These are phyloP conservation scores for Semaprochilodus insignis DNA, from an alignment of 2,797 vertebrate genomes.

Conservation along the genomic window DNA sequence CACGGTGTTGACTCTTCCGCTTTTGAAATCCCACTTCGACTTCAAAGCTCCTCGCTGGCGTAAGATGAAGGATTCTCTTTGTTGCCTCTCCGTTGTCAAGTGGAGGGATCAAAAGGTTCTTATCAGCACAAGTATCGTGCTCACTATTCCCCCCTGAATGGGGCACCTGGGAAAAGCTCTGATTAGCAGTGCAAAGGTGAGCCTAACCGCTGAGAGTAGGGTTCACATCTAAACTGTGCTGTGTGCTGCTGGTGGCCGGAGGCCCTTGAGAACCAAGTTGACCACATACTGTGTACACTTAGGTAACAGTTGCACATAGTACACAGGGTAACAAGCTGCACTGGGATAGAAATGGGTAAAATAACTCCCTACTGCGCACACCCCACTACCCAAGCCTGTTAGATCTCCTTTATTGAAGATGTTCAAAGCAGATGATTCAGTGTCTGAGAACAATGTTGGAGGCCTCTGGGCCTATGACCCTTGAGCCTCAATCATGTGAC, in stretches of 20 bases:
- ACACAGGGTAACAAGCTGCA: background rate
- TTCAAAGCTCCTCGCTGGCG: conserved; percentile 14
- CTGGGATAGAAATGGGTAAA: background rate
- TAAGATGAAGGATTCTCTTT: conserved; percentile 28
- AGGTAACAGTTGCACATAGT: background rate
- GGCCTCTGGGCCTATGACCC: background rate
- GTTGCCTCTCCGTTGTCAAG: conserved; percentile 33
- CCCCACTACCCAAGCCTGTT: background rate
- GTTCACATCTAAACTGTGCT: conserved; percentile 11
- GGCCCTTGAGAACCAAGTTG: conserved; percentile 1
- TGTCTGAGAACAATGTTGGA: background rate
- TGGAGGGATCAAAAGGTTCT: conserved; percentile 33
- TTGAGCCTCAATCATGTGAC: background rate
- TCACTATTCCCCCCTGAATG: background rate
- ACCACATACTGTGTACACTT: conserved; percentile 5
- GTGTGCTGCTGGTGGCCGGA: background rate
- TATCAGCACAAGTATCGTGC: conserved; percentile 31
- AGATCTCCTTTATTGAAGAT: background rate
- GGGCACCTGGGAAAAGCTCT: conserved; percentile 29
- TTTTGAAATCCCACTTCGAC: conserved; percentile 22
- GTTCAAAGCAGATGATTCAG: background rate
- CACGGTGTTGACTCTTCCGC: background rate
- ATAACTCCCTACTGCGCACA: background rate
- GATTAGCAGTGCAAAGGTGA: conserved; percentile 26
- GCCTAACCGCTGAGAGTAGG: background rate